phyloP scores from a whole-genome alignment of 2,888 invertebrate genomes.

The Dione vanillae region DNA sequence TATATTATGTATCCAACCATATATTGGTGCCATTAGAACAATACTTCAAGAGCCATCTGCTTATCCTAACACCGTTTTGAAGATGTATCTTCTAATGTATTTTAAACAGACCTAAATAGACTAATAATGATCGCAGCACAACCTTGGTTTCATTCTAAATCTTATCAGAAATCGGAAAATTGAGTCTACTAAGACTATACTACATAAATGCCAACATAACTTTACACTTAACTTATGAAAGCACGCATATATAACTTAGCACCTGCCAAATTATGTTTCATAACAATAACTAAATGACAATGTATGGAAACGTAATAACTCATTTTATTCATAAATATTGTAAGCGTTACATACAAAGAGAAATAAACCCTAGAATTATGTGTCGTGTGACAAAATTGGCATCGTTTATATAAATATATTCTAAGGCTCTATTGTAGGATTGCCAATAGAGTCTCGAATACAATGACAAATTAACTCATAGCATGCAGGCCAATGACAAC shows the following conservation, averaged over 20 bases:
- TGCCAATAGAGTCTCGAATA: conserved; percentile 57
- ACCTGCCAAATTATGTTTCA: conserved; percentile 15
- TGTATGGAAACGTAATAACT: conserved; percentile 63
- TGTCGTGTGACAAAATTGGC: conserved; percentile 30
- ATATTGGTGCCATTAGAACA: neutral
- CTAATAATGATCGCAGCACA: conserved; percentile 29
- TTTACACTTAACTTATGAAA: conserved; percentile 17
- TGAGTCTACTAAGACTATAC: neutral
- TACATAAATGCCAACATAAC: neutral
- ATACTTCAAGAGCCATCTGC: neutral
- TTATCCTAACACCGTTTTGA: conserved; percentile 20
- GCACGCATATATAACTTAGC: neutral
- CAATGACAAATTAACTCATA: conserved; percentile 54
- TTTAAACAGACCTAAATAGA: conserved; percentile 31
- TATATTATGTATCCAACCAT: too few species aligned
- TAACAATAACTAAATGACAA: conserved; percentile 44
- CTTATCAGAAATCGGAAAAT: neutral
- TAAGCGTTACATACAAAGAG: conserved; percentile 24
- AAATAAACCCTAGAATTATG: conserved; percentile 42
- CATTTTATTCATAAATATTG: conserved; percentile 47
- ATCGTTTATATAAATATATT: conserved; percentile 17
- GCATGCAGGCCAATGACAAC: conserved; percentile 51
- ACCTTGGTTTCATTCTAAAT: conserved; percentile 24
- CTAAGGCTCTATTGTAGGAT: conserved; percentile 25
- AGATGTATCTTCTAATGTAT: conserved; percentile 27